A percentile compares a stretch with the other conserved stretches of the same genome.
Conservation (phyloP, 2,888 invertebrate genomes). For the Xestoiulus laeticollis region DNA sequence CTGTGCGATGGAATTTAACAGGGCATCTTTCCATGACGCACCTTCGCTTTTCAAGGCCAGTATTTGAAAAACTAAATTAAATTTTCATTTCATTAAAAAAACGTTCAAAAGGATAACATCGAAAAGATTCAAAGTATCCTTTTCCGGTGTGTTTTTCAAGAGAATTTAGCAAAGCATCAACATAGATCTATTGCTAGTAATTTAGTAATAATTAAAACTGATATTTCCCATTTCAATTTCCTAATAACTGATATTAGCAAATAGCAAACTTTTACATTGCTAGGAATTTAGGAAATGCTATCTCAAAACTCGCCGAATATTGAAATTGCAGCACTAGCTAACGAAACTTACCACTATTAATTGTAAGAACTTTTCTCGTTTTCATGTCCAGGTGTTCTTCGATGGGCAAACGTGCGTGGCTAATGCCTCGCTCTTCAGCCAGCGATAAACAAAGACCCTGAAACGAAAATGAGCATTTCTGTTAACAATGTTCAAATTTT, state of each 20-base stretch:
- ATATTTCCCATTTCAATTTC: too few relatives aligned
- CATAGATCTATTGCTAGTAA: too few relatives aligned
- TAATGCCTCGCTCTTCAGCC: constrained; percentile 79
- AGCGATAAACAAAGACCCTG: constrained; percentile 85
- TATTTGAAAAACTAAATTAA: constrained; percentile 48
- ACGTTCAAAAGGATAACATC: background rate
- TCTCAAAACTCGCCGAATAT: too few relatives aligned
- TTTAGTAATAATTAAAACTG: too few relatives aligned
- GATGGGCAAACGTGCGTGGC: constrained; percentile 87
- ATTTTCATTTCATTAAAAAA: background rate
- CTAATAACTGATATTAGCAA: too few relatives aligned
- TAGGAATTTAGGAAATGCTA: too few relatives aligned
- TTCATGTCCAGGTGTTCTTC: constrained; percentile 90
- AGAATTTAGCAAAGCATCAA: too few relatives aligned
- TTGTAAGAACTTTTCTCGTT: constrained; percentile 90
- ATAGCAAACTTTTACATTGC: too few relatives aligned
- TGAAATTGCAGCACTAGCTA: background rate
- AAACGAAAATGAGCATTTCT: constrained; percentile 51
- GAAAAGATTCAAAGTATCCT: too few relatives aligned
- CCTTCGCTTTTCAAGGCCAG: constrained; percentile 71
- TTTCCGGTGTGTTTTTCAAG: too few relatives aligned
- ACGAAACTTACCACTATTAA: constrained; percentile 83
- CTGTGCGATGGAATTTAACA: constrained; percentile 79
- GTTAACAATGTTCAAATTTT: too few relatives aligned
- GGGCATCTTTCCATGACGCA: constrained; percentile 79